Base-by-base conservation (phyloP, 1,140 invertebrate species). In the Dendrolimus kikuchii region DNA sequence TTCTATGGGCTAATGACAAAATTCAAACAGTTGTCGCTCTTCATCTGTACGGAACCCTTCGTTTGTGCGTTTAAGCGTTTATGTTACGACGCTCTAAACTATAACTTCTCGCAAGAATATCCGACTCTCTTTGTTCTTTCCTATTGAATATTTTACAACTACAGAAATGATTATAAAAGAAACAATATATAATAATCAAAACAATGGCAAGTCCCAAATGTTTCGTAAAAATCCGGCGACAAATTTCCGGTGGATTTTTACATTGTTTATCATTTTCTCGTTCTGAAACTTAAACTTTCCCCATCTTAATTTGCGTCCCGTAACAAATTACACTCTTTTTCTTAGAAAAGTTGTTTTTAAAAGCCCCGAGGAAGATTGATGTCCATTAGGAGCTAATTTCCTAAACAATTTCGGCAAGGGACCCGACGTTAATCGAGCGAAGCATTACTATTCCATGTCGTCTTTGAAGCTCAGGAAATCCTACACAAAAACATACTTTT, bases 311-410 rank as follows among this genome's bases (percentile, higher is more conserved):
- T 74, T 72, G 68, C 60, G 66, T 70, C 64, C 59, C 62, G 64
- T 66, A 71, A 74, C 66, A 74, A 74, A 74, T 76, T 71, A 73
- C 60, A 59, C 61, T 66, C 48, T 73, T 71, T 61, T 64, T 66
- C 55, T 55, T 53, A 63, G 42, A 57, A 68, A 67, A 68, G 62
- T 59, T 67, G 59, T 60, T 64, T 68, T 60, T 59, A 67, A 74
- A 74, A 51, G 64, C 60, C 65, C 62, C 55, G 49, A 52, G 57
- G 59, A 74, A 71, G 71, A 74, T 77, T 72, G 71, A 76, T 76
- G 71, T 68, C 64, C 65, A 70, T 76, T 76, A 74, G 63, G 57
- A 66, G 62, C 57, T 71, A 73, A 73, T 71, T 74, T 74, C 66
- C 66, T 66, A 69, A 71, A 73, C 68, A 69, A 69, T 76, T 71